Conservation (phyloP, 2,113 vertebrate species). For the Cariama cristata region DNA sequence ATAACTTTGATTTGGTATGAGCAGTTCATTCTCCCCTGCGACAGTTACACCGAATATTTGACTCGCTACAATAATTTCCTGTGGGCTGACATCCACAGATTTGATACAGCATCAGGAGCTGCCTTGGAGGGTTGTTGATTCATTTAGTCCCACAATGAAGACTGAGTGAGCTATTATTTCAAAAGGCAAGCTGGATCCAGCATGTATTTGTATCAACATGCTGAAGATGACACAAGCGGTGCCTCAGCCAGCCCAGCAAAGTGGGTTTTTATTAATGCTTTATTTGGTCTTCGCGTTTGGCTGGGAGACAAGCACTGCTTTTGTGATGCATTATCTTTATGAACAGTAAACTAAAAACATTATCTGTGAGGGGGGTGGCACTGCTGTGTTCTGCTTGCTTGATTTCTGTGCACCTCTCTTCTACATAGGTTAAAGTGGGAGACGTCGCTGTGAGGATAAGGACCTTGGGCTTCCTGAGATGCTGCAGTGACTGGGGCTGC, state of each 20-base stretch:
- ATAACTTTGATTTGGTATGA: constrained; percentile 75
- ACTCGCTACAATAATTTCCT: constrained; percentile 34
- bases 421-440: neutral
- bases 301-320: neutral
- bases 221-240: neutral
- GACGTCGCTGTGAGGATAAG: neutral
- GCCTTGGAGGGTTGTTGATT: constrained; percentile 31
- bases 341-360: neutral
- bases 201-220: neutral
- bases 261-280: neutral
- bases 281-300: constrained; percentile 1
- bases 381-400: neutral
- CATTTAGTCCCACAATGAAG: constrained; percentile 28
- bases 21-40: constrained; percentile 72
- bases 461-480: neutral
- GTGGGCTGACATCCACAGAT: neutral
- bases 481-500: neutral
- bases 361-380: neutral
- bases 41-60: constrained; percentile 65
- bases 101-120: constrained; percentile 27
- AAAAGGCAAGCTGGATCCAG: constrained; percentile 36
- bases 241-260: neutral
- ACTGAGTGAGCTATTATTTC: constrained; percentile 54
- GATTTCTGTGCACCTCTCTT: neutral
- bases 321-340: neutral